These are phyloP conservation scores for Pollenia angustigena DNA, from an alignment of 2,888 invertebrate species.

Conservation along the genomic window DNA sequence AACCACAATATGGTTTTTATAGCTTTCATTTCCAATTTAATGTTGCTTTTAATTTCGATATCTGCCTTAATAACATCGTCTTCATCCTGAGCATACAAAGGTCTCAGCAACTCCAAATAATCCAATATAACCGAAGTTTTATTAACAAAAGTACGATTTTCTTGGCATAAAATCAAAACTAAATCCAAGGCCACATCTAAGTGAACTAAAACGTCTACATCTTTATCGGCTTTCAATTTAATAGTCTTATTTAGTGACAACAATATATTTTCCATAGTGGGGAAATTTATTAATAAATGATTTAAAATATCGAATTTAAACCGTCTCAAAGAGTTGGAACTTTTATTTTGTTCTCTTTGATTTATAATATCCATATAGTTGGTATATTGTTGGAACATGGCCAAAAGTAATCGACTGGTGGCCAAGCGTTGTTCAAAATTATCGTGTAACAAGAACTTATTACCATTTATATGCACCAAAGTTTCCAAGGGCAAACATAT, in stretches of 20 bases:
- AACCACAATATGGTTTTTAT: slow-evolving; percentile 82
- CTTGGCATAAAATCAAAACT: slow-evolving; percentile 81
- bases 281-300: slow-evolving; percentile 82
- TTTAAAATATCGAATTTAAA: slow-evolving; percentile 84
- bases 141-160: slow-evolving; percentile 82
- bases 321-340: slow-evolving; percentile 80
- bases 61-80: slow-evolving; percentile 36
- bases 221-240: slow-evolving; percentile 32
- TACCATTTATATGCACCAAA: slow-evolving; percentile 77
- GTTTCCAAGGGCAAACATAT: slow-evolving; percentile 81
- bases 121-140: slow-evolving; percentile 82
- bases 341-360: slow-evolving; percentile 79
- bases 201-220: slow-evolving; percentile 81
- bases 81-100: slow-evolving; percentile 79
- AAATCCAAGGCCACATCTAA: slow-evolving; percentile 82
- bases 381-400: slow-evolving; percentile 84
- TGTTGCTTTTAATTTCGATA: slow-evolving; percentile 65
- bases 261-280: slow-evolving; percentile 81
- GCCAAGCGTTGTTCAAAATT: slow-evolving; percentile 81
- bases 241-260: slow-evolving; percentile 80
- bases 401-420: slow-evolving; percentile 81
- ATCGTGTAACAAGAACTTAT: slow-evolving; percentile 72
- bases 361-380: slow-evolving; percentile 81
- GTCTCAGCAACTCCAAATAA: slow-evolving; percentile 82
- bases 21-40: slow-evolving; percentile 82